Evolutionary conservation across 30 jellyfish, hydroid and myxozoan genomes (phyloP).

Genomic region (Phacellophora camtschatica): DNA sequence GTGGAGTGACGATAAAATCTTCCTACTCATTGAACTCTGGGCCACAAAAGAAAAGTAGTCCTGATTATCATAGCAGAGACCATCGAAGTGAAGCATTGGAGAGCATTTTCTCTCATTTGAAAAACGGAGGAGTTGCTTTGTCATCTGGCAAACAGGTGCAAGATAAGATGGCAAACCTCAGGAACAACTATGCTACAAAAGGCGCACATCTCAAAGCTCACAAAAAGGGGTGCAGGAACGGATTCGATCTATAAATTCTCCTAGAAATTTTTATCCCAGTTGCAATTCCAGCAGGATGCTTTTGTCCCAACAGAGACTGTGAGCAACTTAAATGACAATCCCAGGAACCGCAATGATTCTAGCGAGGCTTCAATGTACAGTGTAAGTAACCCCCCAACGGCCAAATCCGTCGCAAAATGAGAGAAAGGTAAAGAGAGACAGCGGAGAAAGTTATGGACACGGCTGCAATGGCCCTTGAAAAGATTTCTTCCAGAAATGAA

Average conservation of each 20-base stretch:
- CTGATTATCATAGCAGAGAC: constrained; percentile 20
- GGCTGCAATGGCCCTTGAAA: constrained; percentile 6
- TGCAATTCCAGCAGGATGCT: constrained; percentile 12
- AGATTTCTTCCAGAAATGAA: neutral
- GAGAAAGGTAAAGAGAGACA: neutral
- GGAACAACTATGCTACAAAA: constrained; percentile 40
- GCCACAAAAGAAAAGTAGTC: constrained; percentile 44
- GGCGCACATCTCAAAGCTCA: neutral
- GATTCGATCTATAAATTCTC: neutral
- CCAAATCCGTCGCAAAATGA: constrained; percentile 6
- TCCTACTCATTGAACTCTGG: constrained; percentile 45
- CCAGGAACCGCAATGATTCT: no score
- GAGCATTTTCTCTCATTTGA: neutral
- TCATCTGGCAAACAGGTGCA: neutral
- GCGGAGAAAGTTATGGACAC: constrained; percentile 11
- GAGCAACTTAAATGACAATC: neutral
- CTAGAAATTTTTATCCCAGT: neutral
- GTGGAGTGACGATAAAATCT: constrained; percentile 63
- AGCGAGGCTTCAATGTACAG: neutral
- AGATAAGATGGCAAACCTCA: constrained; percentile 1
- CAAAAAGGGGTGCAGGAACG: neutral
- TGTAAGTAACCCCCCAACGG: constrained; percentile 23
- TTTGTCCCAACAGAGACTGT: neutral
- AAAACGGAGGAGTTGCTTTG: neutral
- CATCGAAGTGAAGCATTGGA: constrained; percentile 34